Evolutionary conservation across 2,113 vertebrate species (phyloP).

Genomic region (Pterocles gutturalis): DNA sequence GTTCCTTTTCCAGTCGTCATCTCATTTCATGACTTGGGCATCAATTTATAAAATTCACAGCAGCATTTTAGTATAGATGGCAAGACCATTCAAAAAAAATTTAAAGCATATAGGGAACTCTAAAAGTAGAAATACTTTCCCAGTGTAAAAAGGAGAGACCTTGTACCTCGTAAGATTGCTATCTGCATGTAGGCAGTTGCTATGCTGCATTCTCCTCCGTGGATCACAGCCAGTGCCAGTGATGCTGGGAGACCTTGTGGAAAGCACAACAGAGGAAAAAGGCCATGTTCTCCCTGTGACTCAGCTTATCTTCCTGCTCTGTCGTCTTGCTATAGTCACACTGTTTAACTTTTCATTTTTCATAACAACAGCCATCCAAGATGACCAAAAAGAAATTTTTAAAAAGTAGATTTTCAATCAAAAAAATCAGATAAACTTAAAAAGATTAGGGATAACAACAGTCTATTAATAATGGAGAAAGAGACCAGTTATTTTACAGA

Average conservation of each 20-base stretch:
- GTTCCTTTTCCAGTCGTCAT: neutral
- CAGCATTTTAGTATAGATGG: neutral
- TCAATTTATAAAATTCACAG: constrained; percentile 26
- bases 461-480: neutral
- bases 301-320: constrained; percentile 35
- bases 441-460: neutral
- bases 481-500: neutral
- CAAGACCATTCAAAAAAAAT: neutral
- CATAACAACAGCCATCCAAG: neutral
- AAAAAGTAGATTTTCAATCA: neutral
- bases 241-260: neutral
- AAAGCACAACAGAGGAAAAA: constrained; percentile 35
- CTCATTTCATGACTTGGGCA: constrained; percentile 23
- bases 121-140: neutral
- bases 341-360: constrained; percentile 49
- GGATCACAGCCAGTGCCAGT: neutral
- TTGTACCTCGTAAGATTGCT: neutral
- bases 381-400: neutral
- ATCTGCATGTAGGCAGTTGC: neutral
- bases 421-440: neutral
- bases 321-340: constrained; percentile 9
- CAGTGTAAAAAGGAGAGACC: neutral
- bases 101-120: neutral
- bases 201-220: neutral
- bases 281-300: neutral